phyloP scores from a whole-genome alignment of 2,888 invertebrate species.

The Lasius platythorax region DNA sequence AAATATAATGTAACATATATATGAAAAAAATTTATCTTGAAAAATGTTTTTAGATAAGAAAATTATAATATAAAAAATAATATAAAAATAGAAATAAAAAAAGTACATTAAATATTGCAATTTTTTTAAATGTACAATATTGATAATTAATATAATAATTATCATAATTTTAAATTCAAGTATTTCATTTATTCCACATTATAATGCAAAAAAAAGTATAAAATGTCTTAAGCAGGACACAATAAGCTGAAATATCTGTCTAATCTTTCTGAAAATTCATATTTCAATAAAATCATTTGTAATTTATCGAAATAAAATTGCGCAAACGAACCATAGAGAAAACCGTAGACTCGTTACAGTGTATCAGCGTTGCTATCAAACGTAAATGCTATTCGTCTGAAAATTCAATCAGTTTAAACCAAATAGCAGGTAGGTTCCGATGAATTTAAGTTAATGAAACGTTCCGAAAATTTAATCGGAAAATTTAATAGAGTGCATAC shows the following conservation, averaged over 20 bases:
- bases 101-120: too few relatives aligned
- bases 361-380: slow-evolving; percentile 31
- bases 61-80: background rate
- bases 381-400: slow-evolving; percentile 55
- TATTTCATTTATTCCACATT: background rate
- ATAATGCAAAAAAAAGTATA: background rate
- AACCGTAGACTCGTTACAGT: slow-evolving; percentile 26
- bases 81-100: background rate
- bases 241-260: background rate
- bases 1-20: background rate
- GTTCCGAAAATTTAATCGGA: slow-evolving; percentile 62
- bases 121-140: background rate
- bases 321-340: slow-evolving; percentile 11
- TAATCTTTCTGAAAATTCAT: slow-evolving; percentile 13
- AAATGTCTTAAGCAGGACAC: background rate
- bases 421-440: slow-evolving; percentile 43
- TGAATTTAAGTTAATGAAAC: slow-evolving; percentile 68
- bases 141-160: background rate
- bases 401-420: slow-evolving; percentile 55
- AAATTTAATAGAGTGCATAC: slow-evolving; percentile 68
- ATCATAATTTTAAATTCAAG: background rate
- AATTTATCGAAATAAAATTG: slow-evolving; percentile 42
- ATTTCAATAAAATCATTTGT: slow-evolving; percentile 21
- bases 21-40: background rate
- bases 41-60: background rate